Conservation (phyloP, 2,113 vertebrate genomes). For the Macaca mulatta region DNA sequence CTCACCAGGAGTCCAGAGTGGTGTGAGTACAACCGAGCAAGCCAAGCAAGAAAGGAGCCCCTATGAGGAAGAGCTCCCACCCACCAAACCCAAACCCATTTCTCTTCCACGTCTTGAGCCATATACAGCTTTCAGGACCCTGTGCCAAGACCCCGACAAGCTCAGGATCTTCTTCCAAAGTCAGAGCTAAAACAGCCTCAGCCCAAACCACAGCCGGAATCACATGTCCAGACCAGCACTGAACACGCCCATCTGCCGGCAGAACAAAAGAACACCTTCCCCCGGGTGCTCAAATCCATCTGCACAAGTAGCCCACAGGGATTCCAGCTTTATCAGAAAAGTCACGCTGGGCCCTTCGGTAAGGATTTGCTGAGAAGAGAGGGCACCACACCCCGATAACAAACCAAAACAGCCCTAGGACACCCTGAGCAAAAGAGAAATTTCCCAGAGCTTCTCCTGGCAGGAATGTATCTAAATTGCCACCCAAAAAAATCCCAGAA, state of each 20-base stretch:
- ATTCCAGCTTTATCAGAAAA: neutral
- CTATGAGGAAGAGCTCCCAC: neutral
- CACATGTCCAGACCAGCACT: neutral
- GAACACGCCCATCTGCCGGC: accelerated
- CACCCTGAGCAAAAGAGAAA: neutral
- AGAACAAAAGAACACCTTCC: neutral
- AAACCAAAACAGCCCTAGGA: neutral
- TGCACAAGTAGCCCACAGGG: neutral
- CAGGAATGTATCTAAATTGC: neutral
- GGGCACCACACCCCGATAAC: neutral
- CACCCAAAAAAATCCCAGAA: neutral
- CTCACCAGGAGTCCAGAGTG: neutral
- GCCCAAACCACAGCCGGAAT: neutral
- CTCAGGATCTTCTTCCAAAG: neutral
- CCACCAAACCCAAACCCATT: neutral
- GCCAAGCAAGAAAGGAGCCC: neutral
- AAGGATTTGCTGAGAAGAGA: neutral
- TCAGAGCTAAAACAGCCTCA: neutral
- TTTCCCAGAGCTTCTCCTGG: neutral
- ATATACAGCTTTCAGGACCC: neutral
- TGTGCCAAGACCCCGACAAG: neutral
- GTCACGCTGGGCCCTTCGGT: neutral
- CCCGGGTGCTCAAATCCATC: neutral
- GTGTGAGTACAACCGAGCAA: neutral
- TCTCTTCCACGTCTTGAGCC: neutral